Evolutionary conservation across 37 sponge, comb jelly and placozoan species (phyloP), one percentile per base, ranked within the genome.

Genomic region (Chondrilla cf. caribensis): DNA sequence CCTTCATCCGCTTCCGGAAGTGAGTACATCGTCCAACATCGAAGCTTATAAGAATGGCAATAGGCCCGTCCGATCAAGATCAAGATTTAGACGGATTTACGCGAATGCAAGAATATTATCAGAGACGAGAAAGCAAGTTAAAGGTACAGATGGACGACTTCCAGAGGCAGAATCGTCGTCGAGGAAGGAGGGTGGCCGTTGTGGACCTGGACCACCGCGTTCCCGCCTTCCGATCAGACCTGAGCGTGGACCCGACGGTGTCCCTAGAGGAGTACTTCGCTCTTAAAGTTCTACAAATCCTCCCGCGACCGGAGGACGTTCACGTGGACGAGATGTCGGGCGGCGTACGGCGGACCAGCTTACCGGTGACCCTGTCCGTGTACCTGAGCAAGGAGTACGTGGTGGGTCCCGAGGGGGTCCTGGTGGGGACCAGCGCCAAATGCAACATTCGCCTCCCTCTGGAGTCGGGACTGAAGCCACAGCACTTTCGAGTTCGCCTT

Each of bases 391-490:
- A 76, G 58, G 68, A 87, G 39, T 92, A 88, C 83, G 70, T 84
- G 33, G 68, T 94, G 11, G 86, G 95, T 1, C 86, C 88, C 19
- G 78, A 83, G 54, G 89, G 91, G 42, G 84, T 58, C 6, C 24
- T 75, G 6, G 80, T 94, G 17, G 95, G 95, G 6, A 77, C 84
- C 0, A 70, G 89, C 0, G 42, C 62, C 0, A 44, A 85, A 17
- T 90, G 88, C 67, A 58, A 36, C 17, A 73, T 93, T 28, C 44
- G 72, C 18, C 54, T 90, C 7, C 95, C 95, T 0, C 11, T 19
- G 2, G 89, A 88, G 38, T 31, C 84, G 24, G 81, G 78, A 8
- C 21, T 88, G 18, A 33, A 14, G 22, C 67, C 58, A 3, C 60
- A 70, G 19, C 91, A 93, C 66, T 42, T 81, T 35, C 28, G 67